phyloP scores from a whole-genome alignment of 2,797 vertebrate species.

The Parambassis ranga region DNA sequence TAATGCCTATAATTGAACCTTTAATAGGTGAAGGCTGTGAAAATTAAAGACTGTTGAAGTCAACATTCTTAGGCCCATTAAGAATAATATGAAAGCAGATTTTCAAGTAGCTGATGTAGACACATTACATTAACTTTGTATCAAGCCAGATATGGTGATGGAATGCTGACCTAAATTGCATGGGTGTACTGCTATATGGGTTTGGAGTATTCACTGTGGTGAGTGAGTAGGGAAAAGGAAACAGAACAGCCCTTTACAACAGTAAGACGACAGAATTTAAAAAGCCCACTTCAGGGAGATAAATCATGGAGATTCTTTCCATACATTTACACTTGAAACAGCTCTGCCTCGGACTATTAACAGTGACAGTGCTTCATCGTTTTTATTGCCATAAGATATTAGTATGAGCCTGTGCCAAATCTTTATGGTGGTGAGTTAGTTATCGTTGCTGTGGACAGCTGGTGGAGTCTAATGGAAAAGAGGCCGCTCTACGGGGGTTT shows the following conservation, averaged over 20 bases:
- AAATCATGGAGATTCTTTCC: constrained; percentile 3
- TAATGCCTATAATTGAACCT: too few relatives aligned
- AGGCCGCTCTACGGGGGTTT: constrained; percentile 47
- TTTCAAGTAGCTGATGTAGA: too few relatives aligned
- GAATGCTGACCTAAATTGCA: too few relatives aligned
- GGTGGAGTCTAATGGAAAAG: constrained; percentile 42
- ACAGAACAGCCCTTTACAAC: neutral
- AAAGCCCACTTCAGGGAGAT: neutral
- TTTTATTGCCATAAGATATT: constrained; percentile 29
- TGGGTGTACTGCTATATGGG: too few relatives aligned
- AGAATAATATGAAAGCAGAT: too few relatives aligned
- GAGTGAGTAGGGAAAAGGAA: neutral
- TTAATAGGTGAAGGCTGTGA: too few relatives aligned
- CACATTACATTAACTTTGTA: too few relatives aligned
- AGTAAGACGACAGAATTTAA: neutral
- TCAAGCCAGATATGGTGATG: too few relatives aligned
- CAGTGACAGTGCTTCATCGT: constrained; percentile 21
- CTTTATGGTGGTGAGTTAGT: constrained; percentile 39
- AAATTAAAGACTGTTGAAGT: too few relatives aligned
- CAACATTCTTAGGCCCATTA: too few relatives aligned
- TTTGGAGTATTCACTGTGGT: neutral
- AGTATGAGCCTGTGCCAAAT: constrained; percentile 29
- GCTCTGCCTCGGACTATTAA: neutral
- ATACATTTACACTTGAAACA: too few relatives aligned
- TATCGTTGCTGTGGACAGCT: constrained; percentile 54